These are phyloP conservation scores for Osedax fenrisi DNA, from an alignment of 2,888 invertebrate genomes.

Conservation along the genomic window DNA sequence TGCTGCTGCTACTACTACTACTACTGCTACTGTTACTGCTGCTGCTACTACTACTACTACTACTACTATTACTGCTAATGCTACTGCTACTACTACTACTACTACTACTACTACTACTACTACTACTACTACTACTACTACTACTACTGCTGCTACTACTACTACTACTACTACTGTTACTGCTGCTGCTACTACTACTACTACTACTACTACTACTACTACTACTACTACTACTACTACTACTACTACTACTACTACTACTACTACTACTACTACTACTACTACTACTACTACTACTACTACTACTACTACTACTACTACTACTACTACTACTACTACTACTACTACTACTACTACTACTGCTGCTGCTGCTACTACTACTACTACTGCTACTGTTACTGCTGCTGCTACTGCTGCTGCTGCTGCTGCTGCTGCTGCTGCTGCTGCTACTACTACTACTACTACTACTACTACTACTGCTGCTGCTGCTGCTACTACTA, in stretches of 20 bases:
- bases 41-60: too few relatives aligned
- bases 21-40: too few relatives aligned
- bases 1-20: too few relatives aligned
- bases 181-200: slow-evolving; percentile 25
- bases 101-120: slow-evolving; percentile 26
- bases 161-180: slow-evolving; percentile 25
- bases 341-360: slow-evolving; percentile 4
- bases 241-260: slow-evolving; percentile 25
- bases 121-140: slow-evolving; percentile 19
- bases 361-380: too few relatives aligned
- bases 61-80: too few relatives aligned
- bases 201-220: slow-evolving; percentile 27
- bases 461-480: slow-evolving; percentile 12
- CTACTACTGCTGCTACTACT: slow-evolving; percentile 20
- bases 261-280: slow-evolving; percentile 23
- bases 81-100: slow-evolving; percentile 15
- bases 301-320: slow-evolving; percentile 9
- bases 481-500: slow-evolving; percentile 18
- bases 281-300: slow-evolving; percentile 16
- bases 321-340: slow-evolving; percentile 9
- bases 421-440: too few relatives aligned
- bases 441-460: too few relatives aligned
- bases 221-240: slow-evolving; percentile 26
- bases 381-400: slow-evolving; percentile 11
- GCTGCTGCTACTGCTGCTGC: slow-evolving; percentile 21